Evolutionary conservation across 2,797 vertebrate genomes (phyloP).

Genomic region (Capromys pilorides): DNA sequence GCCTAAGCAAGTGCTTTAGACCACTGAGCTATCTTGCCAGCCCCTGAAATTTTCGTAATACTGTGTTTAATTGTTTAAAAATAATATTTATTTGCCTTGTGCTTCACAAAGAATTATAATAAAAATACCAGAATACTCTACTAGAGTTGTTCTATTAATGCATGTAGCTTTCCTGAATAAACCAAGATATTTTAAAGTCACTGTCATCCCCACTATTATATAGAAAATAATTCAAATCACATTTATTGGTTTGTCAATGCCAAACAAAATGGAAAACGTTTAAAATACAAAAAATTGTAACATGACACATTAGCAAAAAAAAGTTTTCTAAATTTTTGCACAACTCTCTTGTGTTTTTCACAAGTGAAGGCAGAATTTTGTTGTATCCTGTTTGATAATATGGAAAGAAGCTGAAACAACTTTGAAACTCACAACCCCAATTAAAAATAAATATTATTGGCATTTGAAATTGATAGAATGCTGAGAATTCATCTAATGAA

Average conservation of each 20-base stretch:
- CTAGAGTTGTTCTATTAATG: constrained; percentile 45
- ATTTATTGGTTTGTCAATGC: constrained; percentile 35
- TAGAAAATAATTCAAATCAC: constrained; percentile 33
- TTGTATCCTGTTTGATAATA: constrained; percentile 8
- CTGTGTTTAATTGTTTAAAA: constrained; percentile 22
- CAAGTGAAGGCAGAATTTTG: constrained; percentile 50
- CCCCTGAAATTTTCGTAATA: constrained; percentile 13
- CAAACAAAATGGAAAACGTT: constrained; percentile 43
- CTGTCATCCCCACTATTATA: background rate
- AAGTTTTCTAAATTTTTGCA: background rate
- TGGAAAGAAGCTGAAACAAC: constrained; percentile 55
- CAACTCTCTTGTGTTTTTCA: background rate
- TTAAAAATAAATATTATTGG: background rate
- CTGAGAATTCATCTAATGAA: constrained; percentile 40
- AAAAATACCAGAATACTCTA: background rate
- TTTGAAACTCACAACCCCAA: background rate
- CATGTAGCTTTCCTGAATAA: constrained; percentile 51
- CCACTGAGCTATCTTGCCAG: too few species aligned
- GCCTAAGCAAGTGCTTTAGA: too few species aligned
- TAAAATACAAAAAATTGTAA: constrained; percentile 3
- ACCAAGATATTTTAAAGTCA: constrained; percentile 33
- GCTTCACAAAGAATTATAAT: constrained; percentile 21
- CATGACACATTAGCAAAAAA: background rate
- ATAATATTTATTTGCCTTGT: constrained; percentile 40
- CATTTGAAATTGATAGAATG: constrained; percentile 31